Evolutionary conservation across 2,113 vertebrate genomes (phyloP).

Genomic region (Eurystomus gularis): DNA sequence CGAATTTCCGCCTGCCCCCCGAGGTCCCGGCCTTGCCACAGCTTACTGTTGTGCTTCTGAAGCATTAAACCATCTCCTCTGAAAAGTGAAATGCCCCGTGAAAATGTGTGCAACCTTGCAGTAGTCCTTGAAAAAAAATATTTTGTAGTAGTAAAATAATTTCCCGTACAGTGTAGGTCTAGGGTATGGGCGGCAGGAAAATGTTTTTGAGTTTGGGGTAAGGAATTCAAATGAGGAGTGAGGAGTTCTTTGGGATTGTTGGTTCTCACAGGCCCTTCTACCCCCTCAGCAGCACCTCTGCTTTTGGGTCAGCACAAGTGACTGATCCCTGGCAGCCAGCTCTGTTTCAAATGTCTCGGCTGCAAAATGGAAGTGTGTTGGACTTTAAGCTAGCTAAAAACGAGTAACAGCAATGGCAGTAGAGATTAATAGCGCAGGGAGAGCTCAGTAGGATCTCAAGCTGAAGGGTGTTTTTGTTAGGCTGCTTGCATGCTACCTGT

Average conservation of each 20-base stretch:
- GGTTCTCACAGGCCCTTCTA: background rate
- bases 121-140: background rate
- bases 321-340: background rate
- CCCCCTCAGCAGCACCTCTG: background rate
- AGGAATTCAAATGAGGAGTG: background rate
- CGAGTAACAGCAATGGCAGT: background rate
- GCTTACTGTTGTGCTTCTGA: background rate
- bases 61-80: background rate
- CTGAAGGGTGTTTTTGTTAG: background rate
- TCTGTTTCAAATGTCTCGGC: background rate
- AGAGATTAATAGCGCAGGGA: background rate
- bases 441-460: background rate
- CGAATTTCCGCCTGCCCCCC: too few relatives aligned
- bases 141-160: background rate
- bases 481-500: background rate
- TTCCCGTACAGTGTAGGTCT: background rate
- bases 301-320: background rate
- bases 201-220: background rate
- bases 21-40: fast-evolving
- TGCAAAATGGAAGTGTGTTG: background rate
- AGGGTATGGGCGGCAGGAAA: background rate
- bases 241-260: background rate
- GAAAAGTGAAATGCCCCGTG: background rate
- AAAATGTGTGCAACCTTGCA: background rate
- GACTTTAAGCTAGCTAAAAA: background rate